Evolutionary conservation across 2,113 vertebrate species (phyloP).

Genomic region (Smithornis capensis): DNA sequence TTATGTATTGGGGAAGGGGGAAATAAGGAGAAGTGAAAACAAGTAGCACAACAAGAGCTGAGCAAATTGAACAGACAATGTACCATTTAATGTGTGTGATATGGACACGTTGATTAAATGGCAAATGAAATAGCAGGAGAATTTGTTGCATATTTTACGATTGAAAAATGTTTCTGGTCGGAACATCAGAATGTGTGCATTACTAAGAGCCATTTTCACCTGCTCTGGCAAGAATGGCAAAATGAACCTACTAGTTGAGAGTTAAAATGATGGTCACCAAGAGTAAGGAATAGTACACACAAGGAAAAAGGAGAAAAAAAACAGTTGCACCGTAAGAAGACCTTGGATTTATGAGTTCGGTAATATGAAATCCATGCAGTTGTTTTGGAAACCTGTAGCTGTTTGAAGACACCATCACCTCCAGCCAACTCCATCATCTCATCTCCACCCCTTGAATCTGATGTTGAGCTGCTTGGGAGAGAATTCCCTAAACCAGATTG

Average conservation of each 20-base stretch:
- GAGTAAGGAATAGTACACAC: not conserved
- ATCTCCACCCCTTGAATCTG: not conserved
- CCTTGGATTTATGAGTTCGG: not conserved
- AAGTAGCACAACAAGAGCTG: not conserved
- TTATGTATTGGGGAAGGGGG: not conserved
- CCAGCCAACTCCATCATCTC: not conserved
- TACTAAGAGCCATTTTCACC: not conserved
- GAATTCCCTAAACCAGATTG: fast-evolving
- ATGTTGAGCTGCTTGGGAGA: not conserved
- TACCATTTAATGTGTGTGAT: not conserved
- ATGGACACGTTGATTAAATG: not conserved
- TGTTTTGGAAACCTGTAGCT: not conserved
- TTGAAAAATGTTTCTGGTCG: not conserved
- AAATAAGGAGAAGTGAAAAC: not conserved
- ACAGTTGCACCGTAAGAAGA: not conserved
- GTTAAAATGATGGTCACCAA: not conserved
- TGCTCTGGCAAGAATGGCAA: not conserved
- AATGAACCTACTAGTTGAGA: not conserved
- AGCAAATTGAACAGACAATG: not conserved
- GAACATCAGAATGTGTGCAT: not conserved
- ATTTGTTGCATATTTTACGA: not conserved
- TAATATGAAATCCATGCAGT: not conserved
- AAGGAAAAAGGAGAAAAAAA: not conserved
- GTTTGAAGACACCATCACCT: not conserved
- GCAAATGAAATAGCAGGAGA: not conserved